Base-by-base conservation (phyloP, 2,888 invertebrate genomes). In the Campoplex nolae region DNA sequence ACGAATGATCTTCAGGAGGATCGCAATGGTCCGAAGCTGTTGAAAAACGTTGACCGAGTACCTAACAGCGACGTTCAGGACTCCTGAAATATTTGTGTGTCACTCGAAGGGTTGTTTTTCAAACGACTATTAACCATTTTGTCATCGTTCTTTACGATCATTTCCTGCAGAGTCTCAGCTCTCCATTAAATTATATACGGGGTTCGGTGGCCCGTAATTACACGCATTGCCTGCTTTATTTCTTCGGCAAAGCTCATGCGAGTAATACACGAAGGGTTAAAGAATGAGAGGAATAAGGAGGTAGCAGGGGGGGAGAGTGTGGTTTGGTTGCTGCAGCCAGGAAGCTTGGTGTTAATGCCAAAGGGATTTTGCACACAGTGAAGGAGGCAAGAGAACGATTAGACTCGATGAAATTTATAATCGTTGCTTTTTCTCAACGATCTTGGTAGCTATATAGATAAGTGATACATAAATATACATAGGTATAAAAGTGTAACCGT, bases 41-140 rank as follows among this genome's bases (percentile, higher is more conserved):
- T 38, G 13, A 3, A 28, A 58, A 58, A 28, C 28, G 58, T 58
- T 58, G 28, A 28, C 58, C 58, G 13, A 58, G 58, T 28, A 28
- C 13, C 13, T 28, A 58, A 6, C 32, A 62, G 4, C 6, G 62
- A 32, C 16, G 62, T 62, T 62, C 6, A 62, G 16, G 16, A 11
- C 32, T 32, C 16, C 32, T 16, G 32, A 32, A 62, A 62, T 32
- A 62, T 32, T 32, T 6, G 62, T 6, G 62, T 6, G 62, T 32
- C 54, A 18, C 28, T 58, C 32, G 0, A 18, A 76, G 18, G 45
- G 45, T 67, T 78, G 42, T 68, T 38, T 35, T 35, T 32, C 62
- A 7, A 45, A 58, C 38, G 51, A 65, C 32, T 89, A 88, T 89
- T 88, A 85, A 90, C 89, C 90, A 90, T 89, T 89, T 89, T 88